Base-by-base conservation (phyloP, 2,888 invertebrate genomes). In the Thysanoteuthis rhombus region DNA sequence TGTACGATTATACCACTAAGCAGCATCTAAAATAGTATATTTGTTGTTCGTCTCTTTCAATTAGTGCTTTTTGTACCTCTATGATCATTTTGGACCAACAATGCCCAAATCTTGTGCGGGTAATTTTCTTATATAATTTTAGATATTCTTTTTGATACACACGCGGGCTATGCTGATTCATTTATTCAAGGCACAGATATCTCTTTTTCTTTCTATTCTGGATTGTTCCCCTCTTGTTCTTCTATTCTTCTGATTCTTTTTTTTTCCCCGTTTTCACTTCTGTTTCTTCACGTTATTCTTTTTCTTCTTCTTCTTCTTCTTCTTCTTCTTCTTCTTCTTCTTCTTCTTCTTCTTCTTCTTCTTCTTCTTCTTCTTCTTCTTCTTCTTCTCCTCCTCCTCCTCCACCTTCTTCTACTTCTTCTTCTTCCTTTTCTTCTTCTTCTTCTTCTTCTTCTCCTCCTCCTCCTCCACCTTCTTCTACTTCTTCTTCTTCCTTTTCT, bases 321-420 rank as follows among this genome's bases (percentile, higher is more conserved):
- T 25, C 32, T 58, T 32, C 32, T 6, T 58, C 3, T 28, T 28
- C 6, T 25, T 58, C 1, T 28, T 58, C 28, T 5, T 58, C 58
- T 25, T 58, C 25, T 58, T 25, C 3, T 25, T 58, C 3, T 58
- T 58, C 4, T 58, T 58, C 32, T 0, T 28, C 28, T 58, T 58
- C 28, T 5, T 25, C 4, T 25, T 28, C 6, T 12, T 75, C 10
- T n/a, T 75, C n/a, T n/a, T 75, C 8, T n/a, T 12, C n/a, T n/a
- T 32, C 19, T n/a, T n/a, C 19, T n/a, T 32, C 6, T n/a, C 16
- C 6, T 3, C 19, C 8, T 1, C 10, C 2, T 12, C 10, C 3
- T n/a, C n/a, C 12, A 0, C n/a, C 8, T n/a, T n/a, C 32, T n/a
- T 8, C 8, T 32, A 2, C 0, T 75, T n/a, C 1, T n/a, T 12